phyloP scores from a whole-genome alignment of 2,888 invertebrate genomes.

The Alloscopus bannaensis region DNA sequence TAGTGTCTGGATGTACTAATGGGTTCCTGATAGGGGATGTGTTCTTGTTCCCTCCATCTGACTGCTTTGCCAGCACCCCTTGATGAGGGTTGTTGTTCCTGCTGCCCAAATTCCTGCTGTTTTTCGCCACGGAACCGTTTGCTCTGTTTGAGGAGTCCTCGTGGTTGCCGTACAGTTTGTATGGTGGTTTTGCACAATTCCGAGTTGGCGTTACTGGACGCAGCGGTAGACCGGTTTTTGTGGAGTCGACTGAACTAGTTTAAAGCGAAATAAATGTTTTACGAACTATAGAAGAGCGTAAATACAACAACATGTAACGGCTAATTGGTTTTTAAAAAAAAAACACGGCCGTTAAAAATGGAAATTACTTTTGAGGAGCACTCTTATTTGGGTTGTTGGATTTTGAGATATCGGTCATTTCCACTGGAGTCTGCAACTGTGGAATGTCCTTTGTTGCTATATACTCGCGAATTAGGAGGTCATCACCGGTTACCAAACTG shows the following conservation, averaged over 20 bases:
- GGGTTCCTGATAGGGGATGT: not conserved
- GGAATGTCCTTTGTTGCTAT: slow-evolving; percentile 30
- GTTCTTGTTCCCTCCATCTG: slow-evolving; percentile 9
- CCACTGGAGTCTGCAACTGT: not conserved
- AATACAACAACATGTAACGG: not conserved
- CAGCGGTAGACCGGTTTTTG: slow-evolving; percentile 14
- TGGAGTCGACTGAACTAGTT: slow-evolving; percentile 23
- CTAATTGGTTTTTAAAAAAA: too few species aligned
- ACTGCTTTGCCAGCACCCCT: slow-evolving; percentile 6
- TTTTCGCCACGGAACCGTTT: too few species aligned
- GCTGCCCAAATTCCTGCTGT: too few species aligned
- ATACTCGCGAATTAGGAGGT: slow-evolving; percentile 67
- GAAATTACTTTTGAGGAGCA: slow-evolving; percentile 28
- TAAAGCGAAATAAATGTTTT: not conserved
- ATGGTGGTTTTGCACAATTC: not conserved
- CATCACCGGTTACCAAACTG: slow-evolving; percentile 64
- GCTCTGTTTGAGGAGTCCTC: not conserved
- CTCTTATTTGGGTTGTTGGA: not conserved
- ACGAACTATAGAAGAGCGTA: not conserved
- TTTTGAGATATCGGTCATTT: slow-evolving; percentile 29
- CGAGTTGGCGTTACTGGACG: slow-evolving; percentile 36
- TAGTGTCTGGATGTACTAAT: slow-evolving; percentile 15
- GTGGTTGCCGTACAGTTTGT: not conserved
- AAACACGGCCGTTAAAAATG: too few species aligned
- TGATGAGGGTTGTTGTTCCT: not conserved